These are phyloP conservation scores for Saxicola maurus DNA, from an alignment of 2,797 vertebrate species.

Conservation along the genomic window DNA sequence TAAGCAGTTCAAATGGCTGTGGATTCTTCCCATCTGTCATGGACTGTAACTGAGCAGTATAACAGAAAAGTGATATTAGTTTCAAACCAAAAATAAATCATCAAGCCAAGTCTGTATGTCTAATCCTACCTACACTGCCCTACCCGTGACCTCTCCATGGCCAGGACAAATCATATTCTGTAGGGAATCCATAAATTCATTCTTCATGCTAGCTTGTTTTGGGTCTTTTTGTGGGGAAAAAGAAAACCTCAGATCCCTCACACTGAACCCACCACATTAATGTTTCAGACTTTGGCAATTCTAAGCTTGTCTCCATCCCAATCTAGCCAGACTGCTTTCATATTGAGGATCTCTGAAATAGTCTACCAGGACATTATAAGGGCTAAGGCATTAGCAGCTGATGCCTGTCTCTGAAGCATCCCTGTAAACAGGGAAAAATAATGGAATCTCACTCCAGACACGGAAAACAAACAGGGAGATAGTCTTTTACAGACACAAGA, in stretches of 20 bases:
- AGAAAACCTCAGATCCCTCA: background rate
- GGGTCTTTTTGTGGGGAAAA: background rate
- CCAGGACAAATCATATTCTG: background rate
- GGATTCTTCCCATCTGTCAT: constrained; percentile 53
- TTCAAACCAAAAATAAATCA: constrained; percentile 56
- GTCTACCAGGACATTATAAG: background rate
- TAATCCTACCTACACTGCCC: constrained; percentile 14
- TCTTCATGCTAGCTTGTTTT: constrained; percentile 19
- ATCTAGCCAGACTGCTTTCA: background rate
- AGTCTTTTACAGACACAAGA: background rate
- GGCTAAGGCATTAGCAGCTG: background rate
- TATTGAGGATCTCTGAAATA: background rate
- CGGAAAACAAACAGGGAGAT: background rate
- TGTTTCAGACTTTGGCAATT: background rate
- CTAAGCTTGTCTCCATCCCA: background rate
- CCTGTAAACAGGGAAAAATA: background rate
- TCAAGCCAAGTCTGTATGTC: background rate
- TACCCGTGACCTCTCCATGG: background rate
- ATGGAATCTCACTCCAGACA: background rate
- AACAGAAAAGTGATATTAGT: constrained; percentile 34
- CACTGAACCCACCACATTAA: background rate
- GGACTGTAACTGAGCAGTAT: constrained; percentile 1
- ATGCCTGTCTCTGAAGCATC: background rate
- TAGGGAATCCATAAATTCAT: background rate
- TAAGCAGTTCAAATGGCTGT: constrained; percentile 44